A percentile compares a stretch with the other conserved stretches of the same genome.
These are phyloP conservation scores for Plagodis pulveraria DNA, from an alignment of 2,888 invertebrate genomes.

Conservation along the genomic window DNA sequence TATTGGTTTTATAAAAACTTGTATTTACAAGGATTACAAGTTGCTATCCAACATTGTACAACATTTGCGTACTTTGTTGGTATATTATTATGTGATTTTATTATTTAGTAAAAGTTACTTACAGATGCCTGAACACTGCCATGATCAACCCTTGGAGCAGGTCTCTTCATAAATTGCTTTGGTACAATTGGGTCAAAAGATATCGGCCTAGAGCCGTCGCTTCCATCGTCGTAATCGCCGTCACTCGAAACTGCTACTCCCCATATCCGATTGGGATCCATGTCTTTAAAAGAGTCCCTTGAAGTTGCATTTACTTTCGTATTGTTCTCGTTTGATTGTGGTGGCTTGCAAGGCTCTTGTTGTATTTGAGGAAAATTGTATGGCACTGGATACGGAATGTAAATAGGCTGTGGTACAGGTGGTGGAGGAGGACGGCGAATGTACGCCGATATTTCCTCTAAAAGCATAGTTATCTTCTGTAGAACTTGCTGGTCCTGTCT, in stretches of 20 bases:
- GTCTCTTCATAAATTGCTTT: slow-evolving; percentile 39
- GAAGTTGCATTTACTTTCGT: slow-evolving; percentile 45
- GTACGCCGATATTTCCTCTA: slow-evolving; percentile 63
- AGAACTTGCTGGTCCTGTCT: slow-evolving; percentile 56
- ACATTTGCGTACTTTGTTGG: no score
- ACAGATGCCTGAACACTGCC: slow-evolving; percentile 44
- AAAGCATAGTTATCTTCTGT: slow-evolving; percentile 56
- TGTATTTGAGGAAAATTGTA: slow-evolving; percentile 42
- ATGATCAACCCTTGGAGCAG: slow-evolving; percentile 50
- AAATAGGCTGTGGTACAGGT: slow-evolving; percentile 62
- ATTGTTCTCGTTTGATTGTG: slow-evolving; percentile 26
- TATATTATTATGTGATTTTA: no score
- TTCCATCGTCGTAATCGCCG: slow-evolving; percentile 43
- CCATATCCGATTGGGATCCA: slow-evolving; percentile 66
- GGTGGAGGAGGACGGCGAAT: slow-evolving; percentile 52
- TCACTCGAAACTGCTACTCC: slow-evolving; percentile 48
- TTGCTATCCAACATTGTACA: no score
- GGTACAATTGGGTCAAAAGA: slow-evolving; percentile 56
- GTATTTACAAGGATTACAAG: no score
- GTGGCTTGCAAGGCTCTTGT: slow-evolving; percentile 45
- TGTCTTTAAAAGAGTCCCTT: slow-evolving; percentile 51
- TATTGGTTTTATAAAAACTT: no score
- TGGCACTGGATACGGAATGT: slow-evolving; percentile 65
- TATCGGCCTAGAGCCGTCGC: slow-evolving; percentile 64
- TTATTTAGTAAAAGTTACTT: slow-evolving; percentile 29